Conservation (phyloP, 2,113 vertebrate species). For the Connochaetes taurinus region DNA sequence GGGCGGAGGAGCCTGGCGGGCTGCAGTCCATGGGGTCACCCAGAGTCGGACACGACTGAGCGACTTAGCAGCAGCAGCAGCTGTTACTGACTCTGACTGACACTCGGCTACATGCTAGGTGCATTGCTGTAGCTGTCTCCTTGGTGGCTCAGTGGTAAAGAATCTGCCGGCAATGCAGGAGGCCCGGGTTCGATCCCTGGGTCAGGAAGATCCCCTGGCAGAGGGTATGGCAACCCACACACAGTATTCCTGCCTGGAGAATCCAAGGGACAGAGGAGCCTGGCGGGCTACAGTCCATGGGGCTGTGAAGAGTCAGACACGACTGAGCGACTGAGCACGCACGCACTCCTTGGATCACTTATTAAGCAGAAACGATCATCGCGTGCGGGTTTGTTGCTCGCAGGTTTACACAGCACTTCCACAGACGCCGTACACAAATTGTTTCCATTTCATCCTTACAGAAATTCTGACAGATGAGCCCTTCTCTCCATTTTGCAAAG, state of each 20-base stretch:
- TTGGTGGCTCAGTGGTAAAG: not conserved
- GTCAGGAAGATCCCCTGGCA: not conserved
- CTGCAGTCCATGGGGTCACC: too few species aligned
- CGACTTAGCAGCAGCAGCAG: too few species aligned
- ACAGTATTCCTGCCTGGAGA: not conserved
- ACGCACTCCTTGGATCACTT: not conserved
- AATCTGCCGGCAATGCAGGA: not conserved
- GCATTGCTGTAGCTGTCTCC: not conserved
- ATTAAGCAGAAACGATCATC: fast-evolving
- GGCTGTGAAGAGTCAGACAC: not conserved
- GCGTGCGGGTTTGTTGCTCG: fast-evolving
- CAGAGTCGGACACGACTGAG: fast-evolving
- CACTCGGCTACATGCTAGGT: fast-evolving
- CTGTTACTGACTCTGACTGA: not conserved
- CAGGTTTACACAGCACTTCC: not conserved
- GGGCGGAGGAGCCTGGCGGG: too few species aligned
- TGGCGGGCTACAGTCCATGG: not conserved
- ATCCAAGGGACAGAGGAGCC: not conserved
- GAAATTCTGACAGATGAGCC: not conserved
- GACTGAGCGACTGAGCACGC: not conserved
- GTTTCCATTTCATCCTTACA: not conserved
- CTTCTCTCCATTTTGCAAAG: not conserved
- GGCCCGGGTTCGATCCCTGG: not conserved
- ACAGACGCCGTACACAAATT: not conserved
- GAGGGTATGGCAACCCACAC: not conserved